phyloP scores from a whole-genome alignment of 2,888 invertebrate species.

The Nowickia ferox region DNA sequence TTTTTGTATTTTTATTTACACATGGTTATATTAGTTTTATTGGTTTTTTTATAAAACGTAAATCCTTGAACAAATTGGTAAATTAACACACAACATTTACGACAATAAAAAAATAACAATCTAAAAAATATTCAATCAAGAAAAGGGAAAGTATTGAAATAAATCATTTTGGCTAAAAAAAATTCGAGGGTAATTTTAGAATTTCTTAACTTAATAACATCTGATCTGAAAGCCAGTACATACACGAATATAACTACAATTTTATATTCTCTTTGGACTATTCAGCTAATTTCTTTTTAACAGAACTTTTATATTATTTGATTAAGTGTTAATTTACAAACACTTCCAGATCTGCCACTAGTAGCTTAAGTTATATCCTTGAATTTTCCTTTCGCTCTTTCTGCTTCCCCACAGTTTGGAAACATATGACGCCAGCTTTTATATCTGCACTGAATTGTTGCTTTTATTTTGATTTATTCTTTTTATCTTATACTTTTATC shows the following conservation, averaged over 20 bases:
- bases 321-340: no score
- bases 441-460: neutral
- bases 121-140: constrained; percentile 17
- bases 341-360: neutral
- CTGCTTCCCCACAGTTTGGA: neutral
- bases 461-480: neutral
- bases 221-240: no score
- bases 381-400: neutral
- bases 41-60: neutral
- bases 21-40: constrained; percentile 15
- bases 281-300: no score
- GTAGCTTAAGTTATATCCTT: neutral
- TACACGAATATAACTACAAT: no score
- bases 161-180: neutral
- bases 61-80: constrained; percentile 68
- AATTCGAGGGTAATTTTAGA: neutral
- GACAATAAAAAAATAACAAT: neutral
- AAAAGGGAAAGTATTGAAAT: neutral
- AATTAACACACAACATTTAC: constrained; percentile 67
- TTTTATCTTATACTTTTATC: constrained; percentile 40
- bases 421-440: constrained; percentile 39
- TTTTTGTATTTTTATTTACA: neutral
- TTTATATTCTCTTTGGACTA: no score
- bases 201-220: neutral
- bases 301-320: neutral